A percentile compares a stretch with the other conserved stretches of the same genome.
phyloP scores from a whole-genome alignment of 2,797 vertebrate genomes.

The Pelochelys cantorii region DNA sequence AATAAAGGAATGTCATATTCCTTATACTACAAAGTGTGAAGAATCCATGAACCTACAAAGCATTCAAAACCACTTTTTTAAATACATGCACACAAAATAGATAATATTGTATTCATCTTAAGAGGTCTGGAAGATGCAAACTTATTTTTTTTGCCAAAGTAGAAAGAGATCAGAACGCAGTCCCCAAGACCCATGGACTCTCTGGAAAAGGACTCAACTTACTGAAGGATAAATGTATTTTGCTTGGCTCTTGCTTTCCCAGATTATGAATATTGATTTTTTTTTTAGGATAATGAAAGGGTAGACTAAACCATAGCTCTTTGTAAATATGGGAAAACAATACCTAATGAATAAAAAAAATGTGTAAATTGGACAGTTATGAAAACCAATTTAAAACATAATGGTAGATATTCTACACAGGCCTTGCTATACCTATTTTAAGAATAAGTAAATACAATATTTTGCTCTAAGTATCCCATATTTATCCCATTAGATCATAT shows the following conservation, averaged over 20 bases:
- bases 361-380: neutral
- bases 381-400: constrained; percentile 40
- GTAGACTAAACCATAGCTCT: constrained; percentile 65
- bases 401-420: neutral
- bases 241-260: constrained; percentile 48
- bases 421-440: constrained; percentile 16
- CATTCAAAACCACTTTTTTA: constrained; percentile 22
- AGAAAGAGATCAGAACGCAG: constrained; percentile 48
- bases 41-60: neutral
- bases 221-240: constrained; percentile 57
- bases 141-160: constrained; percentile 44
- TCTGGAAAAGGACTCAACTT: constrained; percentile 72
- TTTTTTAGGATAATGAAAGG: constrained; percentile 75
- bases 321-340: constrained; percentile 30
- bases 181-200: constrained; percentile 62
- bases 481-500: constrained; percentile 50
- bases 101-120: constrained; percentile 41
- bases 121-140: constrained; percentile 45
- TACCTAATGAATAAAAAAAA: constrained; percentile 42
- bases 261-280: constrained; percentile 79
- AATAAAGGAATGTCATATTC: constrained; percentile 44
- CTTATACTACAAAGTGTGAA: neutral
- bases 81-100: constrained; percentile 6
- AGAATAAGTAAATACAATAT: constrained; percentile 4
- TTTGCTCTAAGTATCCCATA: constrained; percentile 30